Base-by-base conservation (phyloP, 2,888 invertebrate genomes). In the Oligia strigilis region DNA sequence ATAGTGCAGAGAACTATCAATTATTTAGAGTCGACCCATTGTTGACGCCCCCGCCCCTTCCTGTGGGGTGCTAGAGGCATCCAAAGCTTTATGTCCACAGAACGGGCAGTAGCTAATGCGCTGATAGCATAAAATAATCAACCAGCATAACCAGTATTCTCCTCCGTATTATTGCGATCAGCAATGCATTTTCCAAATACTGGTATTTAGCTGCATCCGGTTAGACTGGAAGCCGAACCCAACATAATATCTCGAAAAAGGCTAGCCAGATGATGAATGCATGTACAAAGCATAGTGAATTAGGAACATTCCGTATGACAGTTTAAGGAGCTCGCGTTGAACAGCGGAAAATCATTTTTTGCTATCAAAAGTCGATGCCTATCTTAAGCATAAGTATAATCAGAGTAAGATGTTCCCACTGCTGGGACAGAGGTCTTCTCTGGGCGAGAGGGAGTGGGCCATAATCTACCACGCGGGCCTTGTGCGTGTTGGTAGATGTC, bases 1-100 rank as follows among this genome's bases (percentile, higher is more conserved):
- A 77, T 29, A 49, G 69, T 77, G 43, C 52, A 69, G 23, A 52
- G 52, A 29, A 69, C 76, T 76, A 76, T 76, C 29, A 78, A 76
- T 69, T 76, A 76, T 78, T 78, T 77, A 55, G 52, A 69, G 52
- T 40, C 49, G 14, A 75, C 17, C 55, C 14, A 58, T 75, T 65
- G 64, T 75, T 65, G 64, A 19, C 5, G 49, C n/a, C 29, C 29
- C 19, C 36, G 0, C 70, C 70, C 69, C 17, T 66, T 40, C 17
- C 23, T 49, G n/a, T 49, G 66, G 14, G 17, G 29, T 72, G 40
- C n/a, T 73, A 29, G 4, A 40, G 23, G 17, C 14, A 5, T 23
- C 36, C 14, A 5, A 29, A 67, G 13, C 58, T 49, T 76, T 55
- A 19, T 55, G 43, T 36, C 46, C 29, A 46, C 36, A 36, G 19